These are phyloP conservation scores for Apeltes quadracus DNA, from an alignment of 2,113 vertebrate species.

Conservation along the genomic window DNA sequence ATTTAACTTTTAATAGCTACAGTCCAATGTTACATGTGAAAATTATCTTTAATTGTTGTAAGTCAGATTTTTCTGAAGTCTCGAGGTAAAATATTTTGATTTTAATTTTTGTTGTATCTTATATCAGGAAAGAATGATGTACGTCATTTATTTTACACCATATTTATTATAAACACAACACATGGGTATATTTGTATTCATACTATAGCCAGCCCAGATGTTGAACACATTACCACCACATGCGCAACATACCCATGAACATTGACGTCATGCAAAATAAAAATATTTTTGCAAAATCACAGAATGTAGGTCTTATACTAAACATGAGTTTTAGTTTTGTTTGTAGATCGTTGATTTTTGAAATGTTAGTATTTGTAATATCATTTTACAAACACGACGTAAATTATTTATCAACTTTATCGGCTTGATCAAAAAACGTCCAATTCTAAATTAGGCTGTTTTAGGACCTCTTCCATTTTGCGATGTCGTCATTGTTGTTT, in stretches of 20 bases:
- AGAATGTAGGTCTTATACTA: slow-evolving; percentile 19
- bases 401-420: neutral
- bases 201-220: neutral
- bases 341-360: neutral
- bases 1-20: slow-evolving; percentile 1
- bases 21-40: neutral
- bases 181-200: slow-evolving; percentile 10
- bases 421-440: neutral
- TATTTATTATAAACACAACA: slow-evolving; percentile 46
- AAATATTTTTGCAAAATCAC: slow-evolving; percentile 37
- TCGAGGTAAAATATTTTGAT: neutral
- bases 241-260: slow-evolving; percentile 9
- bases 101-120: neutral
- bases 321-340: neutral
- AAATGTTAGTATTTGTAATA: neutral
- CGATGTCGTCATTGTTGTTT: slow-evolving; percentile 55
- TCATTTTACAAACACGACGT: neutral
- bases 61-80: neutral
- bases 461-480: slow-evolving; percentile 80
- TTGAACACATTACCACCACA: neutral
- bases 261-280: slow-evolving; percentile 8
- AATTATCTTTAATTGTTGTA: neutral
- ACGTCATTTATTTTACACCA: slow-evolving; percentile 22
- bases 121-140: slow-evolving; percentile 3
- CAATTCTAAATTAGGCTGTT: slow-evolving; percentile 9